These are phyloP conservation scores for Emesis russula DNA, from an alignment of 2,888 invertebrate genomes.

Conservation along the genomic window DNA sequence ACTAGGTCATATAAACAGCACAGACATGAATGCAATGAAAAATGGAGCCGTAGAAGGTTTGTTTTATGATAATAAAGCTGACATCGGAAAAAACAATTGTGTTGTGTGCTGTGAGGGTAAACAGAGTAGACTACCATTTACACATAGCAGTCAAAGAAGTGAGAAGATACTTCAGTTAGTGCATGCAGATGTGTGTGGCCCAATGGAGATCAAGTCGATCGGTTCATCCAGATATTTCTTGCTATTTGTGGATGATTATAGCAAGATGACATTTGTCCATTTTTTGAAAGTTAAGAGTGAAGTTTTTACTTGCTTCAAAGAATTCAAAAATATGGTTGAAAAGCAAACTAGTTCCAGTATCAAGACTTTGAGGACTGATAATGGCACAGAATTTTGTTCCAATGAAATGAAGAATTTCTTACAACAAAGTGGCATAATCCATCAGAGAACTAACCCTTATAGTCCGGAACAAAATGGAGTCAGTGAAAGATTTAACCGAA, in stretches of 20 bases:
- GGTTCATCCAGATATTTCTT: slow-evolving; percentile 51
- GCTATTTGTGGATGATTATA: slow-evolving; percentile 73
- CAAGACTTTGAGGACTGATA: slow-evolving; percentile 71
- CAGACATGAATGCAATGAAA: slow-evolving; percentile 69
- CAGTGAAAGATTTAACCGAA: slow-evolving; percentile 60
- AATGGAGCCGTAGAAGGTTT: slow-evolving; percentile 77
- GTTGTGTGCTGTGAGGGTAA: slow-evolving; percentile 76
- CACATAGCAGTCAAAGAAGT: slow-evolving; percentile 42
- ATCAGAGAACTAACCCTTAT: slow-evolving; percentile 87
- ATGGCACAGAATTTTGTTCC: slow-evolving; percentile 29
- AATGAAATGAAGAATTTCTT: slow-evolving; percentile 40
- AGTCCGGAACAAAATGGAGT: slow-evolving; percentile 89
- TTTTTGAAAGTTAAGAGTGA: slow-evolving; percentile 53
- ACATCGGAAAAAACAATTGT: slow-evolving; percentile 60
- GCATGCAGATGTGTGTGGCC: slow-evolving; percentile 66
- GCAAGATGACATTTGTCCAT: slow-evolving; percentile 50
- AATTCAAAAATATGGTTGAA: slow-evolving; percentile 62
- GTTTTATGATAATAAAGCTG: slow-evolving; percentile 59
- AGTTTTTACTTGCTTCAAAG: slow-evolving; percentile 53
- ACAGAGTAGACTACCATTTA: slow-evolving; percentile 61
- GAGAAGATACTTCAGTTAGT: slow-evolving; percentile 47
- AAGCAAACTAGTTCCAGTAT: slow-evolving; percentile 86
- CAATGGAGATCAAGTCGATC: slow-evolving; percentile 50
- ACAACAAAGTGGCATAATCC: slow-evolving; percentile 85
- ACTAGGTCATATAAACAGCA: slow-evolving; percentile 73